Percentiles rank a stretch among this genome's conserved stretches.
Evolutionary conservation across 1,140 invertebrate species (phyloP).

Genomic region (Seison nebaliae): DNA sequence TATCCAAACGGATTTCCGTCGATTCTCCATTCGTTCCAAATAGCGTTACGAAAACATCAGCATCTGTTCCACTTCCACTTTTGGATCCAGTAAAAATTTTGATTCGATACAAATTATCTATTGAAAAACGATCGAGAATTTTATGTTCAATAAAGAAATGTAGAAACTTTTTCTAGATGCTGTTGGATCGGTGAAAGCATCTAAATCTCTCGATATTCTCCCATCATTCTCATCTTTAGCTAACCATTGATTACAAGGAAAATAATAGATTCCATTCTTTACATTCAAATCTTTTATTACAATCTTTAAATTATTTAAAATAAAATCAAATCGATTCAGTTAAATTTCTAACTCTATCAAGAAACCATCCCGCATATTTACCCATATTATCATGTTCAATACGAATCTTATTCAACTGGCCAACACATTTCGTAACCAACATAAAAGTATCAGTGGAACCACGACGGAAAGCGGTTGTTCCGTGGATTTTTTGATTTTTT

Average conservation of each 20-base stretch:
- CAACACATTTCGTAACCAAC: conserved; percentile 22
- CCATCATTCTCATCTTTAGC: conserved; percentile 25
- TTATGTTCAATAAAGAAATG: neutral
- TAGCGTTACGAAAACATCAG: conserved; percentile 24
- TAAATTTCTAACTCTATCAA: conserved; percentile 21
- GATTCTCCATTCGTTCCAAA: conserved; percentile 22
- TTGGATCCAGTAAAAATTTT: conserved; percentile 28
- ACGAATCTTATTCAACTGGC: conserved; percentile 23
- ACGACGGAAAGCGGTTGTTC: conserved; percentile 17
- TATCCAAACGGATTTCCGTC: conserved; percentile 4
- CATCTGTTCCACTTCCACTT: conserved; percentile 27
- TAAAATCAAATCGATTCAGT: neutral
- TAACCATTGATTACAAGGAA: conserved; percentile 27
- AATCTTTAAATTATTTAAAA: conserved; percentile 16
- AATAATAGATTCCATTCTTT: conserved; percentile 26
- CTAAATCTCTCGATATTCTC: conserved; percentile 20
- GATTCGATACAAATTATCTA: conserved; percentile 21
- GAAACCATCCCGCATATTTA: conserved; percentile 23
- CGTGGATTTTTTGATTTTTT: conserved; percentile 18
- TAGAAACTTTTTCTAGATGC: conserved; percentile 21
- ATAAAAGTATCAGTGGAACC: conserved; percentile 21
- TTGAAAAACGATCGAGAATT: conserved; percentile 11
- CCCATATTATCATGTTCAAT: conserved; percentile 29
- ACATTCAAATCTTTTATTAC: conserved; percentile 24
- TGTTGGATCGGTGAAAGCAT: conserved; percentile 23